These are phyloP conservation scores for Trachelus iudaicus DNA, from an alignment of 2,888 invertebrate species.

Conservation along the genomic window DNA sequence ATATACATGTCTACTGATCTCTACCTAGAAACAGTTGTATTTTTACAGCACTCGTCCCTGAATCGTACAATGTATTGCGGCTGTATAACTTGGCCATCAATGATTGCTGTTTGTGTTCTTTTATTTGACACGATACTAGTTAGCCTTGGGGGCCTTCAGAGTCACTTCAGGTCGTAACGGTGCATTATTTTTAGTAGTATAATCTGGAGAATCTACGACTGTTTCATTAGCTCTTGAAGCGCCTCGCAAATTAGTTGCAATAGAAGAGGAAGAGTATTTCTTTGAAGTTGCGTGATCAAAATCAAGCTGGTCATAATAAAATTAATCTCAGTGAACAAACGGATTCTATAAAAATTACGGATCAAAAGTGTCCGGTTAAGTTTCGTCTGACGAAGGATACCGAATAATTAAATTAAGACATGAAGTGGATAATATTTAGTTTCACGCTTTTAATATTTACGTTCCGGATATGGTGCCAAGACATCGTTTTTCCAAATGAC, in stretches of 20 bases:
- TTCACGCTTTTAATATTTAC: constrained; percentile 5
- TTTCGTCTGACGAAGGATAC: background rate
- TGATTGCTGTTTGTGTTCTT: constrained; percentile 17
- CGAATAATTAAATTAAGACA: background rate
- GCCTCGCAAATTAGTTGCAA: background rate
- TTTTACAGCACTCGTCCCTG: background rate
- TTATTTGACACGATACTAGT: constrained; percentile 35
- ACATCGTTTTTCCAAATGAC: constrained; percentile 48
- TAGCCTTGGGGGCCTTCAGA: constrained; percentile 34
- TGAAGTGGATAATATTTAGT: constrained; percentile 17
- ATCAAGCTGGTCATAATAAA: too few relatives aligned
- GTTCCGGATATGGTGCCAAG: constrained; percentile 33
- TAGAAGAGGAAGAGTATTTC: background rate
- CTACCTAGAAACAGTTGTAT: background rate
- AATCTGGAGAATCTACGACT: background rate
- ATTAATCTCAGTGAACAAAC: background rate
- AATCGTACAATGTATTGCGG: background rate
- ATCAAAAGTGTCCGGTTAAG: background rate
- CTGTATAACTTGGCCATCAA: background rate
- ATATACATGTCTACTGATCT: background rate
- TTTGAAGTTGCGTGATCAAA: background rate
- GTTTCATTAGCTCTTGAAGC: background rate
- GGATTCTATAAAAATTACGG: background rate
- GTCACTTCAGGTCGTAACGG: constrained; percentile 12
- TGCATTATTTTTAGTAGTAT: background rate